phyloP scores from a whole-genome alignment of 2,797 vertebrate genomes.

The Leptatherina wallacei region DNA sequence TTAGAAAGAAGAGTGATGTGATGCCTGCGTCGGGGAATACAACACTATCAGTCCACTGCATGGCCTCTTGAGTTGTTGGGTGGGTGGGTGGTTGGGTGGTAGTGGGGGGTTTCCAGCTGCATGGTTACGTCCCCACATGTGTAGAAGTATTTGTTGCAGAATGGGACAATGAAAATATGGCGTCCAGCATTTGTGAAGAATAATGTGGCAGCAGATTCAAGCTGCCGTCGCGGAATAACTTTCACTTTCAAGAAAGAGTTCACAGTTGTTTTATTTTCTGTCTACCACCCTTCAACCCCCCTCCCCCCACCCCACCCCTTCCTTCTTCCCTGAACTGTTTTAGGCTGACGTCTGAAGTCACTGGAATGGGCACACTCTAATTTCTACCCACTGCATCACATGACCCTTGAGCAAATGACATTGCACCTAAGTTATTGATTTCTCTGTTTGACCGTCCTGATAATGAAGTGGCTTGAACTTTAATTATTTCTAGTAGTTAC shows the following conservation, averaged over 20 bases:
- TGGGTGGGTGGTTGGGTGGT: not conserved
- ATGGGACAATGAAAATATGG: constrained; percentile 20
- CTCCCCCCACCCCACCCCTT: constrained; percentile 27
- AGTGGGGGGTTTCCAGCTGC: constrained; percentile 15
- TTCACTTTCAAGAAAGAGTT: constrained; percentile 65
- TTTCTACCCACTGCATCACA: constrained; percentile 87
- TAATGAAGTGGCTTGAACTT: constrained; percentile 75
- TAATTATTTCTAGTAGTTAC: constrained; percentile 67
- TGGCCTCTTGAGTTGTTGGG: constrained; percentile 31
- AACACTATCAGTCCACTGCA: constrained; percentile 45
- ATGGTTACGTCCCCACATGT: constrained; percentile 37
- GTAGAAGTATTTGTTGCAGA: constrained; percentile 34
- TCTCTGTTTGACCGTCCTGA: constrained; percentile 80
- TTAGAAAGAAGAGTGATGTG: constrained; percentile 69
- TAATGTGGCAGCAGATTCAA: constrained; percentile 24
- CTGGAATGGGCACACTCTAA: constrained; percentile 96
- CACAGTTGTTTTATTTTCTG: constrained; percentile 79
- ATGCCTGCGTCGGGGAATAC: constrained; percentile 52
- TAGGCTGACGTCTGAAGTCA: constrained; percentile 99
- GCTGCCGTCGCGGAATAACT: constrained; percentile 42
- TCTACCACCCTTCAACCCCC: constrained; percentile 40
- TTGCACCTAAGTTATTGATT: constrained; percentile 81
- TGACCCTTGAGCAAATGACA: constrained; percentile 86
- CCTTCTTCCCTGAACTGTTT: constrained; percentile 79
- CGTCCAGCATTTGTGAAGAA: constrained; percentile 24